Evolutionary conservation across 2,797 vertebrate genomes (phyloP).

Genomic region (Adrianichthys oophorus): DNA sequence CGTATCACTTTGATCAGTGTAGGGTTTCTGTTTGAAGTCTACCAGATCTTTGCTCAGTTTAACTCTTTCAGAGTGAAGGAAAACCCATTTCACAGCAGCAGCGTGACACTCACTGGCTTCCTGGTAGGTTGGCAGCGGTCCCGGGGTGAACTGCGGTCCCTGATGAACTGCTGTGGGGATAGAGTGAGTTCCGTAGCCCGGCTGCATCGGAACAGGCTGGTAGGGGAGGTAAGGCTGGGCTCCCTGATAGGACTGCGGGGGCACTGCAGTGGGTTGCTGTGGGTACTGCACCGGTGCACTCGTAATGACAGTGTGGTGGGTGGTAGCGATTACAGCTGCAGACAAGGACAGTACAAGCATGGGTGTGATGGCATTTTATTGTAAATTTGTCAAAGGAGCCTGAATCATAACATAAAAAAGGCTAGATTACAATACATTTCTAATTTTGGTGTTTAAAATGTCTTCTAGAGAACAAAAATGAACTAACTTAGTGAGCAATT

Average conservation of each 20-base stretch:
- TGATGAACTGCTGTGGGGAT: constrained; percentile 53
- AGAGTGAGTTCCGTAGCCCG: constrained; percentile 52
- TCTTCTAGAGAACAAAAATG: too few relatives aligned
- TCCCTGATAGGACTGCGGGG: constrained; percentile 56
- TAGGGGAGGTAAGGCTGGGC: constrained; percentile 61
- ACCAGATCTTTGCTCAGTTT: too few relatives aligned
- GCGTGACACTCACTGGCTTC: constrained; percentile 66
- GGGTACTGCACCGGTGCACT: constrained; percentile 58
- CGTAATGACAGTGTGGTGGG: constrained; percentile 74
- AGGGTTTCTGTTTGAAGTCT: too few relatives aligned
- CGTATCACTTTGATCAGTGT: too few relatives aligned
- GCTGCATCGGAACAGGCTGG: constrained; percentile 68
- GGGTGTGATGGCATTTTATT: not conserved
- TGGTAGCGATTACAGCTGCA: constrained; percentile 70
- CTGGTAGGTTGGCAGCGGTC: constrained; percentile 66
- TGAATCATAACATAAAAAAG: too few relatives aligned
- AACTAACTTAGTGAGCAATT: too few relatives aligned
- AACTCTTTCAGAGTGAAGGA: too few relatives aligned
- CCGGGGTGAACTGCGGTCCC: constrained; percentile 40
- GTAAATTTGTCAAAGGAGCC: too few relatives aligned
- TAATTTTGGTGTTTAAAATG: too few relatives aligned
- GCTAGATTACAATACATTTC: too few relatives aligned
- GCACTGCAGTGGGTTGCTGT: constrained; percentile 47
- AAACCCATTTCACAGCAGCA: not conserved
- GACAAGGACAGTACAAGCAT: constrained; percentile 14